phyloP scores from a whole-genome alignment of 2,113 vertebrate genomes.

The Elanus axillaris region DNA sequence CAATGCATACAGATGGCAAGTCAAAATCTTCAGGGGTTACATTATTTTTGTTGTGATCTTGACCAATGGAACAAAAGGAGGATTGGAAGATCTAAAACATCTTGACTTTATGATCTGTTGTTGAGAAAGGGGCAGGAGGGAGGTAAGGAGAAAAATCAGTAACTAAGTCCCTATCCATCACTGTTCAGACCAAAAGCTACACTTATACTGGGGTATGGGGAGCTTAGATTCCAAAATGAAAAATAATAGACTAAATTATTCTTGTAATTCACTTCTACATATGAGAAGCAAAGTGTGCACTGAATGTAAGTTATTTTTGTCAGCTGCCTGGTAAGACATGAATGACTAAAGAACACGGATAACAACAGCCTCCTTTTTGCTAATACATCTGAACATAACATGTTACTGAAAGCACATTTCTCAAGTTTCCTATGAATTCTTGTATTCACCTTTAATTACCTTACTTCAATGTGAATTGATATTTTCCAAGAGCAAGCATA shows the following conservation, averaged over 20 bases:
- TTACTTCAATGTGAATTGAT: background rate
- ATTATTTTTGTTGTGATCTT: background rate
- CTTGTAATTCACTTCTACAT: background rate
- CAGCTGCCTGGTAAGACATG: background rate
- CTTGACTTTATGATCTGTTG: background rate
- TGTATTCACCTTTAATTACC: background rate
- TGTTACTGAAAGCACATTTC: background rate
- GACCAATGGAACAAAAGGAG: background rate
- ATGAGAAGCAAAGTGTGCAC: background rate
- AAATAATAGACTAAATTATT: background rate
- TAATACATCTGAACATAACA: background rate
- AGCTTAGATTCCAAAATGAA: background rate
- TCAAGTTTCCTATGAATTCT: background rate
- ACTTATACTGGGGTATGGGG: fast-evolving
- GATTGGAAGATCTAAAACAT: background rate
- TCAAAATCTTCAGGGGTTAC: background rate
- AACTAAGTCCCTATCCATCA: background rate
- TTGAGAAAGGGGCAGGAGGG: background rate
- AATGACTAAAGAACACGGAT: background rate
- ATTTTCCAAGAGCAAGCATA: background rate
- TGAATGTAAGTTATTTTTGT: background rate
- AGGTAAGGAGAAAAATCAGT: background rate
- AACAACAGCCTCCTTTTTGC: background rate
- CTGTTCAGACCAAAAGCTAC: background rate
- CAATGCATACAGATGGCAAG: background rate